phyloP scores from a whole-genome alignment of 1,140 invertebrate species.

The Drosophila subpulchrella region DNA sequence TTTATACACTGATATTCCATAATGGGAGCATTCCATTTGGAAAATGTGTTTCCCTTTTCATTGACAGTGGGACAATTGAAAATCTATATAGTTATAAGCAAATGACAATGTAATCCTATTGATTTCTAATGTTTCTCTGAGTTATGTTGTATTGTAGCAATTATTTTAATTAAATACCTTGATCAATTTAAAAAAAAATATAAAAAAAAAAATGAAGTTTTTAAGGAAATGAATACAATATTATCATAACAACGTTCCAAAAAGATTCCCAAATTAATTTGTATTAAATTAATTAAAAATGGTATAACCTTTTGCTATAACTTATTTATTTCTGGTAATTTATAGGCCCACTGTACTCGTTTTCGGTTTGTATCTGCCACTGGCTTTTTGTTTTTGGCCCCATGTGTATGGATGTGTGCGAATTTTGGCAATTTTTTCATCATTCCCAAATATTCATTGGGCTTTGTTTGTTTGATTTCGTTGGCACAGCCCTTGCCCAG shows the following conservation, averaged over 20 bases:
- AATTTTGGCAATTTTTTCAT: slow-evolving; percentile 50
- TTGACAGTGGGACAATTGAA: slow-evolving; percentile 5
- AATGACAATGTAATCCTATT: too few relatives aligned
- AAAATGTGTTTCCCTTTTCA: slow-evolving; percentile 26
- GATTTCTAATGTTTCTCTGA: too few relatives aligned
- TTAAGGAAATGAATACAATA: background rate
- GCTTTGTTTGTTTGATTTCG: slow-evolving; percentile 39
- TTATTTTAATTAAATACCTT: too few relatives aligned
- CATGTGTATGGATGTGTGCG: slow-evolving; percentile 7
- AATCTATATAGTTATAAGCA: background rate
- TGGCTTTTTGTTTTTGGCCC: slow-evolving; percentile 15
- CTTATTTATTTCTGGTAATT: background rate
- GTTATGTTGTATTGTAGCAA: too few relatives aligned
- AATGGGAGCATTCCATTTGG: slow-evolving; percentile 44
- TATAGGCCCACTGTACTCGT: slow-evolving; percentile 6
- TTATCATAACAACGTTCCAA: background rate
- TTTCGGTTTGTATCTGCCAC: slow-evolving; percentile 13
- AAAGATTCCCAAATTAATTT: slow-evolving; percentile 5
- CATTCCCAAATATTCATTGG: slow-evolving; percentile 52
- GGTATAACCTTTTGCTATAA: background rate
- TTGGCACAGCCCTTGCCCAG: slow-evolving; percentile 53
- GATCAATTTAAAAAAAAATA: too few relatives aligned
- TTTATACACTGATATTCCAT: slow-evolving; percentile 6
- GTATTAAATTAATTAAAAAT: background rate
- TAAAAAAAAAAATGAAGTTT: background rate